Conservation (phyloP, 1,140 invertebrate genomes). For the Leptinotarsa texana region DNA sequence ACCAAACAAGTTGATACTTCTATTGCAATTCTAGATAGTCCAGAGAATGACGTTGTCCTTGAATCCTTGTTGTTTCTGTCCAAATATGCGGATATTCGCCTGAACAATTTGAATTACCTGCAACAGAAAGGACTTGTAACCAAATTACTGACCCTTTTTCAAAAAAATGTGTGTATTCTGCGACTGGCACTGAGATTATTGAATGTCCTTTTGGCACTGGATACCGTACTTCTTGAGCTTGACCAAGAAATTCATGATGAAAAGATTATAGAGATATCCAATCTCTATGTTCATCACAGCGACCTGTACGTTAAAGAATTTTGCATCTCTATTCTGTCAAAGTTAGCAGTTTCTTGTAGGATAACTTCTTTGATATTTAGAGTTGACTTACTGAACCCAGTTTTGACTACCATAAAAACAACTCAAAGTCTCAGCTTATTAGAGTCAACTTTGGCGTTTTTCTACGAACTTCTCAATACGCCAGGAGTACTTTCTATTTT, state of each 20-base stretch:
- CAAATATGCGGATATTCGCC: conserved; percentile 43
- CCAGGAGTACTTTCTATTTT: conserved; percentile 33
- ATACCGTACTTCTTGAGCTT: conserved; percentile 37
- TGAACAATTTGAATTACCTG: conserved; percentile 38
- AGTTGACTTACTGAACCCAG: conserved; percentile 35
- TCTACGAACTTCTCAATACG: conserved; percentile 38
- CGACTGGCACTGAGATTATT: conserved; percentile 39
- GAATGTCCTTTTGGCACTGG: conserved; percentile 32
- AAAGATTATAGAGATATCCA: conserved; percentile 34
- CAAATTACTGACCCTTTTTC: conserved; percentile 38
- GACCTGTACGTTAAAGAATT: conserved; percentile 41
- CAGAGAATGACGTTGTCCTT: conserved; percentile 42
- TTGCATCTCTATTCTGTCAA: conserved; percentile 36
- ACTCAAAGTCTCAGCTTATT: conserved; percentile 35
- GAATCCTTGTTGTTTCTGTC: conserved; percentile 46
- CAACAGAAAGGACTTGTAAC: conserved; percentile 34
- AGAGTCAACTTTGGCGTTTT: conserved; percentile 33
- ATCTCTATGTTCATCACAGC: conserved; percentile 38
- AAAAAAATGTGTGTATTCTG: conserved; percentile 42
- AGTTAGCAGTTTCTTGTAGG: conserved; percentile 32
- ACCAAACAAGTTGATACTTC: conserved; percentile 45
- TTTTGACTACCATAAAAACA: conserved; percentile 37
- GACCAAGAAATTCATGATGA: conserved; percentile 42
- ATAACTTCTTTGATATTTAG: conserved; percentile 37
- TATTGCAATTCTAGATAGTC: conserved; percentile 43